These are phyloP conservation scores for Delia radicum DNA, from an alignment of 1,140 invertebrate species.

Conservation along the genomic window DNA sequence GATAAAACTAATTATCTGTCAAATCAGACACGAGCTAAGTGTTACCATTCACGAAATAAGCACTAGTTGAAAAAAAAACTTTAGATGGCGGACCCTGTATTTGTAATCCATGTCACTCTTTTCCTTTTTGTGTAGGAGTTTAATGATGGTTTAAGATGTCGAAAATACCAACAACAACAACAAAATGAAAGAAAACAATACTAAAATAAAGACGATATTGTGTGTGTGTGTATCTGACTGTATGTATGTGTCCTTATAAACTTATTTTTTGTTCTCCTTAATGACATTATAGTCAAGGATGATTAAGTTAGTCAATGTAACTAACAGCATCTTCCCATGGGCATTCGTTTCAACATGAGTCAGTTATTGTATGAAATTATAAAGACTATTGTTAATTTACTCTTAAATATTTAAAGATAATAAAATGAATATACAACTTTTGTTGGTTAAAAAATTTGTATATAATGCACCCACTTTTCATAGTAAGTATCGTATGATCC, in stretches of 20 bases:
- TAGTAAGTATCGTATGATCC: too few species aligned
- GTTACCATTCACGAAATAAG: too few species aligned
- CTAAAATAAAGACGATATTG: neutral
- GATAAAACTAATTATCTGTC: too few species aligned
- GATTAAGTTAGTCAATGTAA: conserved; percentile 6
- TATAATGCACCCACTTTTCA: too few species aligned
- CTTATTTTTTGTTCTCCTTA: neutral
- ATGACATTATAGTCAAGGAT: conserved; percentile 7
- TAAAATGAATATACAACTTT: neutral
- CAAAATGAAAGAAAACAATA: neutral
- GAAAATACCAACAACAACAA: neutral
- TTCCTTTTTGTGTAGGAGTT: neutral
- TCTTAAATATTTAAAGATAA: neutral
- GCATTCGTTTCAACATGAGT: neutral
- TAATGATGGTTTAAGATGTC: neutral
- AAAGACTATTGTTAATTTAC: neutral
- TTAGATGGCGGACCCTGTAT: too few species aligned
- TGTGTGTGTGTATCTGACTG: neutral
- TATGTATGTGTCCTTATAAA: neutral
- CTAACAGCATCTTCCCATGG: neutral
- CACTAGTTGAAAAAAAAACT: too few species aligned
- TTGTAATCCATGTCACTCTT: neutral
- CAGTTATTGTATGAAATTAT: neutral
- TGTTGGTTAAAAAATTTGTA: neutral
- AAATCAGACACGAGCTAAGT: too few species aligned